These are phyloP conservation scores for Hypena proboscidalis DNA, from an alignment of 2,888 invertebrate genomes.

Conservation along the genomic window DNA sequence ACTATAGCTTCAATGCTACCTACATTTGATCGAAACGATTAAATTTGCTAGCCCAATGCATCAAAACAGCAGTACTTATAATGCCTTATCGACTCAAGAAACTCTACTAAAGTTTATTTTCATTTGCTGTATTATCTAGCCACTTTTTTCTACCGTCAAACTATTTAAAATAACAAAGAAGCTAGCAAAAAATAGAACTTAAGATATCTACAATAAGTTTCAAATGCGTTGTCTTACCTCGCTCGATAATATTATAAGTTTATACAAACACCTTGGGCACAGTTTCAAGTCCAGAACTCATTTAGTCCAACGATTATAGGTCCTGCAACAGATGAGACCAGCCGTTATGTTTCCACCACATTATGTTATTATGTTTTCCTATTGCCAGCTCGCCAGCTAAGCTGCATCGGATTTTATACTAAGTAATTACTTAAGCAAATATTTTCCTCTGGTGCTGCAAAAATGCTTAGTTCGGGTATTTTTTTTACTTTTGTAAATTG, in stretches of 20 bases:
- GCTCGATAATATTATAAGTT: conserved; percentile 15
- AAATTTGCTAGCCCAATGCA: no score
- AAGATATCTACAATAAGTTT: conserved; percentile 4
- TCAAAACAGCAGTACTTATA: no score
- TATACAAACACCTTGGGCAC: conserved; percentile 12
- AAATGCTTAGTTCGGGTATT: not conserved
- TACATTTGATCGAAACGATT: no score
- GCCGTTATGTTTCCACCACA: conserved; percentile 31
- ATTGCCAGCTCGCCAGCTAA: conserved; percentile 21
- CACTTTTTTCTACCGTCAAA: no score
- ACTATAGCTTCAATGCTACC: no score
- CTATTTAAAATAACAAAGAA: no score
- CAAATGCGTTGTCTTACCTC: conserved; percentile 10
- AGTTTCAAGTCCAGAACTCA: conserved; percentile 42
- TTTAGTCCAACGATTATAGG: conserved; percentile 43
- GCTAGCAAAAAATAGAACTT: no score
- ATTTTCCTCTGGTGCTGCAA: conserved; percentile 8
- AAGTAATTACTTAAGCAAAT: conserved; percentile 29
- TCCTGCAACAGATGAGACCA: conserved; percentile 44
- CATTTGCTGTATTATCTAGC: no score
- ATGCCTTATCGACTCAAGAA: no score
- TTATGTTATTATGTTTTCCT: conserved; percentile 34
- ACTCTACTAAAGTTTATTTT: no score
- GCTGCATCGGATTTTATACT: conserved; percentile 24
- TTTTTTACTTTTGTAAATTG: not conserved